Percentiles rank a stretch among this genome's conserved stretches.
These are phyloP conservation scores for Pristionchus pacificus DNA, from an alignment of 1,140 invertebrate species.

Conservation along the genomic window DNA sequence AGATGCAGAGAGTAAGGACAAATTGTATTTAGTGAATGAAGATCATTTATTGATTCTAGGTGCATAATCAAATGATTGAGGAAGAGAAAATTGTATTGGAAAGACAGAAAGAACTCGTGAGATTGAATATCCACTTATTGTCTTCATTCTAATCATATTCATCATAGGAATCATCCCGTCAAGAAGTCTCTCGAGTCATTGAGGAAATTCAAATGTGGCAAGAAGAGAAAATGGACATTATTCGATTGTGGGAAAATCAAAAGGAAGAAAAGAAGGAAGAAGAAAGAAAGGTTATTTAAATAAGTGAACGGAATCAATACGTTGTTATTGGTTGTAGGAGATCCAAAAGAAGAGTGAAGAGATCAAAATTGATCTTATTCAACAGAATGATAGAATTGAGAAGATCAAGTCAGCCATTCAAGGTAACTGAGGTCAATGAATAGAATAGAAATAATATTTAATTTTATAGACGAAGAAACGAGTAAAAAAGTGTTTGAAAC, in stretches of 20 bases:
- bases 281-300: constrained; percentile 11
- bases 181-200: constrained; percentile 11
- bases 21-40: background rate
- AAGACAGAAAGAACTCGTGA: too few species aligned
- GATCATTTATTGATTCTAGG: too few species aligned
- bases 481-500: too few species aligned
- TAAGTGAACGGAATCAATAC: background rate
- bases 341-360: background rate
- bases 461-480: too few species aligned
- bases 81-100: too few species aligned
- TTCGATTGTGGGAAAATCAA: constrained; percentile 19
- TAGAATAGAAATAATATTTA: too few species aligned
- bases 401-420: too few species aligned
- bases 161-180: background rate
- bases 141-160: background rate
- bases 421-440: too few species aligned
- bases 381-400: background rate
- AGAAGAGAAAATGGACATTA: constrained; percentile 32
- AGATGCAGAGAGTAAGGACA: background rate
- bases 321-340: constrained; percentile 9
- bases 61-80: too few species aligned
- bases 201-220: constrained; percentile 39
- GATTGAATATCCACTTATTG: background rate
- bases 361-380: background rate
- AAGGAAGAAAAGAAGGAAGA: background rate